phyloP scores from a whole-genome alignment of 2,797 vertebrate genomes.

The Antennarius maculatus region DNA sequence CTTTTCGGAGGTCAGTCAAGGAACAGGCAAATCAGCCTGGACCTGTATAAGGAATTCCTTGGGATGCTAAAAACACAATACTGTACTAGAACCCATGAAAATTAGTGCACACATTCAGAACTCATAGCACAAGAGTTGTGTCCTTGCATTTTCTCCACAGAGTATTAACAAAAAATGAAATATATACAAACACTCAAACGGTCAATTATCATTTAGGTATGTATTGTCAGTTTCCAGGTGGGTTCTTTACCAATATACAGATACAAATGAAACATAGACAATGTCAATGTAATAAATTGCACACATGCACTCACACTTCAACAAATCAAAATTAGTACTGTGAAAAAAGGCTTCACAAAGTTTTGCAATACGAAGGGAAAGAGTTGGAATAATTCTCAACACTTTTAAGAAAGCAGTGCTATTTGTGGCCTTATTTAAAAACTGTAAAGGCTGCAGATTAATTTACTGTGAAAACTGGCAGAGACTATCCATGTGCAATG shows the following conservation, averaged over 20 bases:
- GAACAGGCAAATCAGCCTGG: constrained; percentile 23
- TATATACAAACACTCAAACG: neutral
- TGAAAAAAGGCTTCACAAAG: neutral
- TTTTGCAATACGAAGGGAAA: neutral
- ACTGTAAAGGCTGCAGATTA: constrained; percentile 12
- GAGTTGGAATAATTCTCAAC: neutral
- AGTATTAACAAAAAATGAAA: neutral
- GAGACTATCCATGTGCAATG: constrained; percentile 7
- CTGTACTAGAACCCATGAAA: neutral
- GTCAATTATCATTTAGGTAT: too few species aligned
- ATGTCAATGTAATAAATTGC: constrained; percentile 5
- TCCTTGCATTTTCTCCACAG: neutral
- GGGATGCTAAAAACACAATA: neutral
- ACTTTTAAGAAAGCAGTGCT: neutral
- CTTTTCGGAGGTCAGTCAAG: constrained; percentile 30
- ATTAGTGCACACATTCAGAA: neutral
- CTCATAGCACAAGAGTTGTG: neutral
- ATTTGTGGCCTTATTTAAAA: constrained; percentile 12
- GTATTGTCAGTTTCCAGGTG: too few species aligned
- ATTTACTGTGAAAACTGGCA: neutral
- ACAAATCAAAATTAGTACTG: neutral
- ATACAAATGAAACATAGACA: neutral
- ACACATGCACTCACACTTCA: constrained; percentile 13
- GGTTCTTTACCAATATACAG: neutral
- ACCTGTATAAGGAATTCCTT: constrained; percentile 4